phyloP scores from a whole-genome alignment of 2,113 vertebrate species.

The Cranoglanis bouderius region DNA sequence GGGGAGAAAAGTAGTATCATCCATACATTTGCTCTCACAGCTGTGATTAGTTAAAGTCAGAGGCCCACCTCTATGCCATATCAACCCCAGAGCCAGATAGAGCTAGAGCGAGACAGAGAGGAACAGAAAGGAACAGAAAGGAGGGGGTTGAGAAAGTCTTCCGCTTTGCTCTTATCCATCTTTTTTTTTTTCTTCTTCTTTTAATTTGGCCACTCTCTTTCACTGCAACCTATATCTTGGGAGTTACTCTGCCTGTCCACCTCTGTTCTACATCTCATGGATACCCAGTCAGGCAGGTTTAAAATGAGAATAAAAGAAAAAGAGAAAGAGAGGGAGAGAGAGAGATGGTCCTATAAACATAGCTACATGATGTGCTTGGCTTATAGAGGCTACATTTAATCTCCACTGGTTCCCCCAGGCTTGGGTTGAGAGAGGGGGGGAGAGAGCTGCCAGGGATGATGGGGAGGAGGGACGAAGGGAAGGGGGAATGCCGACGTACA shows the following conservation, averaged over 20 bases:
- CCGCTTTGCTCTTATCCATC: slow-evolving; percentile 59
- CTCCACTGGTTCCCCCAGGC: slow-evolving; percentile 89
- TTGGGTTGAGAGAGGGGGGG: slow-evolving; percentile 78
- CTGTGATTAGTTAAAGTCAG: slow-evolving; percentile 77
- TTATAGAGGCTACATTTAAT: slow-evolving; percentile 96
- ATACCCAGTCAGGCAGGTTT: slow-evolving; percentile 41
- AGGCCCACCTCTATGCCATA: slow-evolving; percentile 69
- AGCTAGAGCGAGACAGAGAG: slow-evolving; percentile 26
- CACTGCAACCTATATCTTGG: slow-evolving; percentile 8
- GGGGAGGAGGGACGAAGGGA: slow-evolving; percentile 65
- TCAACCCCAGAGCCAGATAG: slow-evolving; percentile 56
- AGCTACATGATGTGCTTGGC: slow-evolving; percentile 90
- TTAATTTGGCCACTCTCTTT: slow-evolving; percentile 22
- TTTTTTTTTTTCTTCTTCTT: slow-evolving; percentile 49
- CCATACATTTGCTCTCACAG: slow-evolving; percentile 77
- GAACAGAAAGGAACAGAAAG: slow-evolving; percentile 2
- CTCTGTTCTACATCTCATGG: slow-evolving; percentile 59
- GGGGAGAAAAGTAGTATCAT: slow-evolving; percentile 68
- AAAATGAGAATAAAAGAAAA: slow-evolving; percentile 51
- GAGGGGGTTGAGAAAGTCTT: slow-evolving; percentile 52
- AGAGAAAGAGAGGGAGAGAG: slow-evolving; percentile 39
- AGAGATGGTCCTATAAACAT: slow-evolving; percentile 76
- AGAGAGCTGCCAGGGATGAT: slow-evolving; percentile 70
- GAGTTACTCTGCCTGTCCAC: slow-evolving; percentile 12
- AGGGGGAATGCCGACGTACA: slow-evolving; percentile 87